Percentiles rank a stretch among this genome's conserved stretches.
These are phyloP conservation scores for Ceraclea dissimilis DNA, from an alignment of 2,888 invertebrate genomes.

Conservation along the genomic window DNA sequence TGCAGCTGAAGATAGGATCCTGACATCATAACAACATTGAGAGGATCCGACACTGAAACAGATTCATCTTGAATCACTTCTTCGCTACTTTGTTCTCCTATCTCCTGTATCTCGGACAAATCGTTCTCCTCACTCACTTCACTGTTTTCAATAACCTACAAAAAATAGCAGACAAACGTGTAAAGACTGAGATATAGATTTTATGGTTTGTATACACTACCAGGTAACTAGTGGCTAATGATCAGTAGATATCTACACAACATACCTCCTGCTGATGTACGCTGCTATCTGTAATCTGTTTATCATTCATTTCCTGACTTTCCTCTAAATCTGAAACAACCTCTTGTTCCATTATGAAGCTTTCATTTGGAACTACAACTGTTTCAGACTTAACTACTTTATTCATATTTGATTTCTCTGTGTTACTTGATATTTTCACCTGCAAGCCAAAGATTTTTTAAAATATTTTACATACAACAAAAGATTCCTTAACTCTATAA, in stretches of 20 bases:
- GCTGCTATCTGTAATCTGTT: too few species aligned
- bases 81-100: slow-evolving; percentile 1
- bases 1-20: slow-evolving; percentile 45
- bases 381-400: not conserved
- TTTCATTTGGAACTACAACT: not conserved
- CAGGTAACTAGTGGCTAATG: too few species aligned
- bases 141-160: too few species aligned
- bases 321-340: too few species aligned
- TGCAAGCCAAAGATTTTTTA: not conserved
- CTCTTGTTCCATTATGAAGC: not conserved
- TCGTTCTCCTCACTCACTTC: not conserved
- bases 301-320: too few species aligned
- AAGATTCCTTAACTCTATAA: too few species aligned
- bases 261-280: too few species aligned
- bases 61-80: slow-evolving; percentile 9
- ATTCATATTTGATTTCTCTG: not conserved
- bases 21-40: slow-evolving; percentile 49
- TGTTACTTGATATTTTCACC: not conserved
- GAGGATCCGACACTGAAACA: not conserved
- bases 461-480: too few species aligned
- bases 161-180: too few species aligned
- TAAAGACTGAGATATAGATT: too few species aligned
- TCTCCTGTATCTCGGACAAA: not conserved
- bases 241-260: too few species aligned
- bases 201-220: too few species aligned